Evolutionary conservation across 2,113 vertebrate genomes (phyloP), one percentile per base, ranked within the genome.

Genomic region (Vulpes lagopus): DNA sequence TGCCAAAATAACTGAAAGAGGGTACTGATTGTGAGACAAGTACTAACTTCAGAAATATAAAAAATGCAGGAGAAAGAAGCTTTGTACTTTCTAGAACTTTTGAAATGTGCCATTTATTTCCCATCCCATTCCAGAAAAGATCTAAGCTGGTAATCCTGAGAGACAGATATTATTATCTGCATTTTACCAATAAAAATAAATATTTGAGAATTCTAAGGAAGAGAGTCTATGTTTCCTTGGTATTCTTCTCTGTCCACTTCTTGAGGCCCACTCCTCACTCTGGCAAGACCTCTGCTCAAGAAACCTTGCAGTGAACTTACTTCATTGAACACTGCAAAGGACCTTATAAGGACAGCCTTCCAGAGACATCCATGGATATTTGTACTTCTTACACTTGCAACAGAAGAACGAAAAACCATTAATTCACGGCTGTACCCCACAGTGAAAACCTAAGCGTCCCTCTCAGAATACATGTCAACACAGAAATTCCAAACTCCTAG

Each of bases 1-100:
- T 71, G n/a, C 59, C 38, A 74, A 74, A 84, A 86, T 19, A 89
- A 74, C 0, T 9, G 1, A 62, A 89, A 71, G 20, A 84, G 32
- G 3, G 38, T 11, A 57, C 6, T 23, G 5, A 73, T 22, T 91
- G 55, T 81, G 38, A 62, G 27, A 85, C 38, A 84, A 80, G 76
- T n/a, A 94, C 11, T 69, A 76, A 62, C 22, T 85, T 69, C 64
- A 81, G 71, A 95, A 89, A 81, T n/a, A 86, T 5, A 84, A 90
- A 92, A 92, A 92, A 81, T 1, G 19, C 19, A 38, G 23, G 32
- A 8, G 49, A 11, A 25, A 11, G 11, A 32, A 71, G 53, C 25
- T 53, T 38, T 73, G 7, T 38, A 73, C 14, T 91, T 93, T 9
- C 69, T 43, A 69, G n/a, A 95, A 89, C 78, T 89, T 88, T 73